phyloP scores from a whole-genome alignment of 2,113 vertebrate species.

The Phainopepla nitens region DNA sequence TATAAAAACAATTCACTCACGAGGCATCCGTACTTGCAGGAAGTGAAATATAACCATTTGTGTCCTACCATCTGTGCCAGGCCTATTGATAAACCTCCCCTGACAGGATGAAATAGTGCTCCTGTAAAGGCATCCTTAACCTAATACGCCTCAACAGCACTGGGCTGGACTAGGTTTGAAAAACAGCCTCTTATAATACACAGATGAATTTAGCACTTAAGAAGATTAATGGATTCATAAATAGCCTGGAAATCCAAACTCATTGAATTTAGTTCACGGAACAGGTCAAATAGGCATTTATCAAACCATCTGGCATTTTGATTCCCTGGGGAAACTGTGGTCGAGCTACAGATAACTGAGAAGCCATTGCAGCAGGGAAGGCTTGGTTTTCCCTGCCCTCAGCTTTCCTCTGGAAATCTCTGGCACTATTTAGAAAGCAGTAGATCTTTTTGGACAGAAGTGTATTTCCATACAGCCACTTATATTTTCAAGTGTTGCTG shows the following conservation, averaged over 20 bases:
- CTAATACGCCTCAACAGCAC: conserved; percentile 21
- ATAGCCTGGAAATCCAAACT: conserved; percentile 73
- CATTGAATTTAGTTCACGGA: conserved; percentile 59
- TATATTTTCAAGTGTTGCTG: neutral
- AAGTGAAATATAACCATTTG: conserved; percentile 23
- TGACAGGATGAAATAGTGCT: conserved; percentile 20
- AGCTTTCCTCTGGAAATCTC: neutral
- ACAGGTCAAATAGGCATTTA: conserved; percentile 54
- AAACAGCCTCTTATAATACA: conserved; percentile 57
- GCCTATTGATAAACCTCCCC: conserved; percentile 14
- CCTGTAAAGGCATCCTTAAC: conserved; percentile 33
- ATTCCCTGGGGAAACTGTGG: neutral
- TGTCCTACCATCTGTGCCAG: conserved; percentile 2
- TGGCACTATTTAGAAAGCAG: neutral
- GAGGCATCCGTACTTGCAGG: neutral
- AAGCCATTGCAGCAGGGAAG: neutral
- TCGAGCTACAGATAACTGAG: neutral
- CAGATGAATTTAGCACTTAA: conserved; percentile 70
- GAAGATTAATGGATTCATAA: conserved; percentile 79
- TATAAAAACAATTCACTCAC: neutral
- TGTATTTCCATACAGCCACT: neutral
- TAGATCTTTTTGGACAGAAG: neutral
- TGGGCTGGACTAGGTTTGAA: conserved; percentile 53
- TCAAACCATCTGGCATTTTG: conserved; percentile 50
- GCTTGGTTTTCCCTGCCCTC: neutral